Base-by-base conservation (phyloP, 2,113 vertebrate species). In the Pseudorhombus dupliciocellatus region DNA sequence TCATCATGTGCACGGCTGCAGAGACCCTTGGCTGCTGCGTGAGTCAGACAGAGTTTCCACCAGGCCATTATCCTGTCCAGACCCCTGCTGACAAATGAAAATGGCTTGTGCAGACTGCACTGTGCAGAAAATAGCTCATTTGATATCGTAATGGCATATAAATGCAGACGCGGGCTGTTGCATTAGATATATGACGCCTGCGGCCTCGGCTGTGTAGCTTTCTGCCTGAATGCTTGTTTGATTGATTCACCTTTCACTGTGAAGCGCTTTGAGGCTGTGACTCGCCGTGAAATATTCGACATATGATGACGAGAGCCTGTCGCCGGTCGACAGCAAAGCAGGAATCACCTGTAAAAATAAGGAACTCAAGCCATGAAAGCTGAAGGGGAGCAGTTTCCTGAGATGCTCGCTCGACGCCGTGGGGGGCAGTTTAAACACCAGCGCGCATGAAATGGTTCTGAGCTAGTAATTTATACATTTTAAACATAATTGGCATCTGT, bases 281-380 rank as follows among this genome's bases (percentile, higher is more conserved):
- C 63, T 59, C 54, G 0, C 48, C 10, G 4, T 22, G 24, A 62
- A 22, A 55, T 46, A 51, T 63, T 28, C 55, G 37, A 78, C 70
- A 51, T 8, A n/a, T 51, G 2, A 57, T 63, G 5, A 60, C 62
- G 30, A 52, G 15, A 68, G 18, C 56, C 24, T 40, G 34, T 3
- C 1, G 20, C 42, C 0, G 42, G 5, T 14, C 48, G 14, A 52
- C 59, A 50, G 42, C 57, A 8, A 22, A 25, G 59, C 26, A 67
- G 72, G 75, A 89, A 87, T 48, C 84, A 73, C 64, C 82, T 75
- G 74, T 44, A 48, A 72, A 79, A 83, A 74, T 65, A 80, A 65
- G 18, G 66, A 52, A 54, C 52, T 59, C 26, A 72, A 57, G 52
- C 16, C 53, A 22, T 72, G 55, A 65, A 73, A 56, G 1, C 25